Evolutionary conservation across 2,797 vertebrate genomes (phyloP).

Genomic region (Lerista edwardsae): DNA sequence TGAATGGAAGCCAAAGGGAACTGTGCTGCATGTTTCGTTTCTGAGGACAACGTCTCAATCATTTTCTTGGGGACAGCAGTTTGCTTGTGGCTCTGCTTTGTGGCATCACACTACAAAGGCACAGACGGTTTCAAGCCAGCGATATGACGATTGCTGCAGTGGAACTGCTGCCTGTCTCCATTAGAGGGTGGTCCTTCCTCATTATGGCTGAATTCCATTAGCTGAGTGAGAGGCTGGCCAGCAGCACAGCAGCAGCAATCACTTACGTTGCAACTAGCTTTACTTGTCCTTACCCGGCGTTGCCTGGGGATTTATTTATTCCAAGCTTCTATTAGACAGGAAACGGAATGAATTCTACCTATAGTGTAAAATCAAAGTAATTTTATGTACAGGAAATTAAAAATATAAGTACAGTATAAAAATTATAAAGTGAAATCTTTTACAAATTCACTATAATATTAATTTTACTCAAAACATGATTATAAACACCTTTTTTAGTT

Average conservation of each 20-base stretch:
- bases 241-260: slow-evolving; percentile 45
- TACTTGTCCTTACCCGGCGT: too few relatives aligned
- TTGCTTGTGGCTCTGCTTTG: slow-evolving; percentile 58
- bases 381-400: too few relatives aligned
- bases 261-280: slow-evolving; percentile 18
- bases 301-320: too few relatives aligned
- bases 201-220: slow-evolving; percentile 55
- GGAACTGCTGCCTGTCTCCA: slow-evolving; percentile 56
- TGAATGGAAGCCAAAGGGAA: slow-evolving; percentile 32
- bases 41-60: slow-evolving; percentile 36
- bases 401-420: too few relatives aligned
- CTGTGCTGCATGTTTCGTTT: slow-evolving; percentile 32
- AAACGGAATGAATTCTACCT: too few relatives aligned
- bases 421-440: too few relatives aligned
- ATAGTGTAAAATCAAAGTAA: too few relatives aligned
- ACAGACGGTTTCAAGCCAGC: slow-evolving; percentile 37
- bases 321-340: too few relatives aligned
- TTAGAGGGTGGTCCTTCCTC: slow-evolving; percentile 66
- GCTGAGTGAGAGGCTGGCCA: slow-evolving; percentile 54
- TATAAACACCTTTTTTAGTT: too few relatives aligned
- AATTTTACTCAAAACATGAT: too few relatives aligned
- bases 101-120: slow-evolving; percentile 18
- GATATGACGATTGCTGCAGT: slow-evolving; percentile 36
- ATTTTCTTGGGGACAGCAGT: slow-evolving; percentile 46
- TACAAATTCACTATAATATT: too few relatives aligned